These are phyloP conservation scores for Centropyge bicolor DNA, from an alignment of 2,797 vertebrate genomes.

Conservation along the genomic window DNA sequence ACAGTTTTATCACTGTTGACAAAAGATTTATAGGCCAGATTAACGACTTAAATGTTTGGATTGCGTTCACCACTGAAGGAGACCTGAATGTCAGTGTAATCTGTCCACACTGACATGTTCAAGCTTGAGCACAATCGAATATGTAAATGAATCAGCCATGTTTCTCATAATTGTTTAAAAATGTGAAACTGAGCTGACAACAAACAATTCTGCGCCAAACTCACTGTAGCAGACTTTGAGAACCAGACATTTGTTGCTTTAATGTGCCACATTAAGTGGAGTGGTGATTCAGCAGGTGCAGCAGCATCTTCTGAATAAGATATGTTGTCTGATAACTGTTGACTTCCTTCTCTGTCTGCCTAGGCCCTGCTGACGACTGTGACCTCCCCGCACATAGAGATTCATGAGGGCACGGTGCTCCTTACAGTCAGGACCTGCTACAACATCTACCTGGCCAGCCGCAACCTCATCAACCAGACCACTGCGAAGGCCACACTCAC, in stretches of 20 bases:
- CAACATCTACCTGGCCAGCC: constrained; percentile 99
- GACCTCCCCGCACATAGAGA: constrained; percentile 97
- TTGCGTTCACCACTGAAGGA: constrained; percentile 1
- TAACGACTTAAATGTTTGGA: constrained; percentile 23
- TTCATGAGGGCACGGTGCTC: constrained; percentile 96
- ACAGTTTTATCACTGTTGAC: constrained; percentile 64
- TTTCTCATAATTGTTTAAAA: constrained; percentile 1
- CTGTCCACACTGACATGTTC: not conserved
- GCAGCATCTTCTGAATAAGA: constrained; percentile 3
- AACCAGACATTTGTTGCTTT: not conserved
- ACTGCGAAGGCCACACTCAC: constrained; percentile 98
- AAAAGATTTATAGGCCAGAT: constrained; percentile 48
- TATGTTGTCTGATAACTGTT: constrained; percentile 33
- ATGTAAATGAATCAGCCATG: not conserved
- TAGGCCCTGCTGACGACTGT: constrained; percentile 96
- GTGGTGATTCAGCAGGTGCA: constrained; percentile 60
- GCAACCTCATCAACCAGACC: constrained; percentile 99
- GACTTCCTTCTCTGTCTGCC: constrained; percentile 30
- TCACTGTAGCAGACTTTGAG: not conserved
- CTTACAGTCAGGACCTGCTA: constrained; percentile 98
- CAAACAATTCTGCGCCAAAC: constrained; percentile 3
- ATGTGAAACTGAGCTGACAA: not conserved
- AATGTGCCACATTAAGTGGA: not conserved
- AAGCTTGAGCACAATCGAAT: not conserved
- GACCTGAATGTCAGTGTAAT: constrained; percentile 19